Base-by-base conservation (phyloP, 2,797 vertebrate species). In the Peromyscus attwateri region DNA sequence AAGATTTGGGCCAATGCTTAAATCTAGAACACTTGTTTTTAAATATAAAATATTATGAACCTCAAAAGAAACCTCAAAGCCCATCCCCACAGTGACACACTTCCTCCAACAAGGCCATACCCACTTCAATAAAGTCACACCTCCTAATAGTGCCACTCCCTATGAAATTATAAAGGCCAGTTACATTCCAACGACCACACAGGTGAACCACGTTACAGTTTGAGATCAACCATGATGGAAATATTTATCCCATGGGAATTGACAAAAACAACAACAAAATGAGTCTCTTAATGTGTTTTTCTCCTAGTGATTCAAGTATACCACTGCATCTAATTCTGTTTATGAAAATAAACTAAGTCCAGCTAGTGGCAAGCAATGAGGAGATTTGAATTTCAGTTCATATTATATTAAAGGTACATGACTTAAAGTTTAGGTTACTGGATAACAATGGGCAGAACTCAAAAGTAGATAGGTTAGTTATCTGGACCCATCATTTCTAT, bases 1-100 rank as follows among this genome's bases (percentile, higher is more conserved):
- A 98, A 89, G 89, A 92, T 96, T 96, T 93, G 68, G 64, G 90
- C 95, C 97, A 95, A 14, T 96, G 73, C 98, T 96, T 87, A 97
- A 97, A 62, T 27, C 60, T 75, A 57, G 95, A 96, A 90, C 94
- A 82, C 27, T 37, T 84, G 57, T 37, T 97, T 91, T 68, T 92
- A 97, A 92, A 75, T 95, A 68, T 91, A 92, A 98, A 95, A 96
- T 77, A 90, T 71, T 73, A 55, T 88, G 89, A 92, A 87, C 68
- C 16, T 95, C 37, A 91, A 57, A 57, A 4, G 55, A 57, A 57
- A 66, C 11, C 27, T 66, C 27, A 66, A 31, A 66, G 64, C 29
- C 21, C 62, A 68, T 7, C 66, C 13, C 66, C 16, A 14, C 14
- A 34, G 8, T 68, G 13, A 68, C 66, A 68, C 66, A 34, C 13